Conservation (phyloP, 2,797 vertebrate genomes). For the Halcyon smyrnensis region DNA sequence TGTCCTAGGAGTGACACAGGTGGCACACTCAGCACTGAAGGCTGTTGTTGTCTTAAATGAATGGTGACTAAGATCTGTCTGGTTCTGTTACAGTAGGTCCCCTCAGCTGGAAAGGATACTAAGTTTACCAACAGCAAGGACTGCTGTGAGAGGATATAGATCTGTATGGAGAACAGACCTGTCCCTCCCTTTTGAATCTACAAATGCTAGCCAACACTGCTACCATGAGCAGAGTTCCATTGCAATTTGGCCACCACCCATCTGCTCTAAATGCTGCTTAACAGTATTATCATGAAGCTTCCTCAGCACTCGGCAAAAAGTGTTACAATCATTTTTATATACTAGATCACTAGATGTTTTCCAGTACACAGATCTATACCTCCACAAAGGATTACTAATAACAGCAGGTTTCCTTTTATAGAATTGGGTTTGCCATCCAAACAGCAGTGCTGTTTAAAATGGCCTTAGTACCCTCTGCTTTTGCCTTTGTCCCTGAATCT, state of each 20-base stretch:
- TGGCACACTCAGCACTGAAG: neutral
- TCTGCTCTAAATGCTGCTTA: neutral
- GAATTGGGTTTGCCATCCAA: neutral
- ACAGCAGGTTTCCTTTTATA: neutral
- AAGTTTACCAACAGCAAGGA: neutral
- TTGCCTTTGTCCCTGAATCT: neutral
- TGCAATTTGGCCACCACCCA: neutral
- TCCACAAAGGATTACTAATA: neutral
- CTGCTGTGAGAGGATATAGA: neutral
- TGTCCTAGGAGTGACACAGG: neutral
- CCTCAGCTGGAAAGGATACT: neutral
- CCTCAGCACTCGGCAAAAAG: neutral
- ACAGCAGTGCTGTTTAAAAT: neutral
- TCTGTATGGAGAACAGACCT: neutral
- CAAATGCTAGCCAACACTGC: neutral
- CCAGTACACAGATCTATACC: neutral
- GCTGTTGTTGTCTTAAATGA: neutral
- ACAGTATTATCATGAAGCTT: neutral
- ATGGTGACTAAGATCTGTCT: neutral
- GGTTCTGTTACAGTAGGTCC: neutral
- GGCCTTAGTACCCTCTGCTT: neutral
- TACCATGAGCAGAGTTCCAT: neutral
- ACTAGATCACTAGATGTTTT: neutral
- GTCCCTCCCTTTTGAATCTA: neutral
- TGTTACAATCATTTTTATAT: neutral